Percentiles rank a stretch among this genome's conserved stretches.
phyloP scores from a whole-genome alignment of 37 sponge, comb jelly and placozoan species.

The Corticium candelabrum region DNA sequence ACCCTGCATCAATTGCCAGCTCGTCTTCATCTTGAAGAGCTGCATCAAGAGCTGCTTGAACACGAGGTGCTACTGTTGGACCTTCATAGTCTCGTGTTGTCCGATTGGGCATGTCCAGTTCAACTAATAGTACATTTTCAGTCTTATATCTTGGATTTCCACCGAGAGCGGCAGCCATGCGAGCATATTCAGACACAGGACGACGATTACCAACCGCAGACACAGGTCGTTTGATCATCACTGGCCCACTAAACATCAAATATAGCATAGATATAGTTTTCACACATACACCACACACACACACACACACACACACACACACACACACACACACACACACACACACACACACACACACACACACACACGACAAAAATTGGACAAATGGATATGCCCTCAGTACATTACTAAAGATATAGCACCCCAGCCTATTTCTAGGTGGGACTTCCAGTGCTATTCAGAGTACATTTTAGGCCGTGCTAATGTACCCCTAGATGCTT shows the following conservation, averaged over 20 bases:
- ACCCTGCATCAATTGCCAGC: slow-evolving; percentile 71
- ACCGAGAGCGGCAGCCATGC: slow-evolving; percentile 30
- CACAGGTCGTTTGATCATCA: slow-evolving; percentile 30
- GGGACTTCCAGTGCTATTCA: no score
- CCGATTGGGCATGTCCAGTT: slow-evolving; percentile 83
- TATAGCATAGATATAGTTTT: no score
- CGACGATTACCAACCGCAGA: slow-evolving; percentile 35
- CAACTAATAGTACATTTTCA: slow-evolving; percentile 67
- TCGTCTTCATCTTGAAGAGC: slow-evolving; percentile 77
- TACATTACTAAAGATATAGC: no score
- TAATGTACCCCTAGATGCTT: no score
- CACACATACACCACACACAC: no score
- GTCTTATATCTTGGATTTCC: slow-evolving; percentile 67
- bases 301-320: background rate
- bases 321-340: background rate
- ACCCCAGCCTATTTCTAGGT: no score
- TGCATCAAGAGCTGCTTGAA: slow-evolving; percentile 77
- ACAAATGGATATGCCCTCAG: no score
- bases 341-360: slow-evolving; percentile 5
- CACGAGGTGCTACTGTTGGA: slow-evolving; percentile 53
- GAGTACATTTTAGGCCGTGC: no score
- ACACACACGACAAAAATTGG: no score
- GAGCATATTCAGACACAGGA: slow-evolving; percentile 51
- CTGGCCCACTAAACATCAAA: background rate
- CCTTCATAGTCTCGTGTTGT: slow-evolving; percentile 90